phyloP scores from a whole-genome alignment of 1,140 invertebrate genomes.

The Formica exsecta region DNA sequence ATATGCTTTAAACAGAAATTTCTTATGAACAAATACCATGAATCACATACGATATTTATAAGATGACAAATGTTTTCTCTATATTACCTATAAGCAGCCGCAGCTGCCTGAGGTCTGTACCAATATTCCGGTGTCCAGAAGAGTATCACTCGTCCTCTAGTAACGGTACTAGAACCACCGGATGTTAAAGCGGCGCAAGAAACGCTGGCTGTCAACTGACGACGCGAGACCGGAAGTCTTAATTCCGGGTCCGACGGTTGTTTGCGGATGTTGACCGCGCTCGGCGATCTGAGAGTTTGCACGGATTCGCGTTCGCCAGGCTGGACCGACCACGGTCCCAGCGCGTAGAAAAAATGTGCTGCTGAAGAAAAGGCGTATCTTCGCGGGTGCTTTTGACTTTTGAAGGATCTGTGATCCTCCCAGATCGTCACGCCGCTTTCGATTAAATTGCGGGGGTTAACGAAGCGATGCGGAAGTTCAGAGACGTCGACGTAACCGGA shows the following conservation, averaged over 20 bases:
- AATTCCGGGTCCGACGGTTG: constrained; percentile 81
- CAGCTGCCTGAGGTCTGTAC: constrained; percentile 86
- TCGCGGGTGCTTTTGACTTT: constrained; percentile 78
- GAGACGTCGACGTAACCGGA: not conserved
- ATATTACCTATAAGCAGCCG: constrained; percentile 81
- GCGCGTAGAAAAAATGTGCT: constrained; percentile 85
- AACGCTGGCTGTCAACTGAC: constrained; percentile 83
- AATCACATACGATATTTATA: not conserved
- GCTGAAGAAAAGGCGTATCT: constrained; percentile 84
- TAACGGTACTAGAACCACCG: constrained; percentile 59
- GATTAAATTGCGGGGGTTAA: constrained; percentile 73
- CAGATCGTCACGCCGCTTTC: constrained; percentile 81
- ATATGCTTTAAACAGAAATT: not conserved
- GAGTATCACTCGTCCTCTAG: constrained; percentile 79
- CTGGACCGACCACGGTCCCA: constrained; percentile 86
- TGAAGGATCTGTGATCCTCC: constrained; percentile 69
- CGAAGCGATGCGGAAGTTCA: not conserved
- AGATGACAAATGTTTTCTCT: not conserved
- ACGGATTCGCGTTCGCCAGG: constrained; percentile 84
- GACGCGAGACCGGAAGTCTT: constrained; percentile 82
- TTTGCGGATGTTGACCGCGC: constrained; percentile 81
- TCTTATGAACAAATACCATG: not conserved
- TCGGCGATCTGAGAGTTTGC: constrained; percentile 82
- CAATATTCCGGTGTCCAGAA: constrained; percentile 88
- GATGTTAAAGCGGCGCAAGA: constrained; percentile 81